Evolutionary conservation across 1,140 invertebrate genomes (phyloP).

Genomic region (Pentalonia nigronervosa): DNA sequence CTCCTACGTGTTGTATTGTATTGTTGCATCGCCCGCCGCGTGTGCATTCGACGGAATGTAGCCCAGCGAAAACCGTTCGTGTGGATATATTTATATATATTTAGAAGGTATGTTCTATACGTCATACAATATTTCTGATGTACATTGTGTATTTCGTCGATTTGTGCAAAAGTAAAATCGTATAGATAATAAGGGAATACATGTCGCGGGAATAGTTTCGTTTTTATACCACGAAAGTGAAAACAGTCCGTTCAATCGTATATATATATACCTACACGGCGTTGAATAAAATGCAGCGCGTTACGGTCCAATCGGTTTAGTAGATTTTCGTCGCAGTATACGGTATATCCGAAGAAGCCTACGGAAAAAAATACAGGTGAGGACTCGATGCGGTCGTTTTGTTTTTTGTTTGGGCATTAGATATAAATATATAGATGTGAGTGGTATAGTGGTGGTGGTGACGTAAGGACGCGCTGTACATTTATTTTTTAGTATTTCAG

Average conservation of each 20-base stretch:
- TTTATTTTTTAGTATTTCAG: neutral
- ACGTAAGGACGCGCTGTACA: neutral
- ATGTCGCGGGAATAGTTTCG: neutral
- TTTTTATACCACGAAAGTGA: neutral
- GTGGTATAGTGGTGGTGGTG: neutral
- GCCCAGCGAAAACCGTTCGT: neutral
- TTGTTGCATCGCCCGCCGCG: neutral
- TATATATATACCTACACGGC: no score
- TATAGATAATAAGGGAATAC: neutral
- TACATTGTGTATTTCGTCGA: neutral
- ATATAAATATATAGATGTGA: neutral
- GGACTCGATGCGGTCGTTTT: neutral
- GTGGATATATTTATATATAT: neutral
- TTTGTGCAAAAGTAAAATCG: neutral
- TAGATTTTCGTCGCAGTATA: neutral
- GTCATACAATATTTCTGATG: no score
- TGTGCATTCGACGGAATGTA: neutral
- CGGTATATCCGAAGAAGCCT: no score
- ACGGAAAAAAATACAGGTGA: neutral
- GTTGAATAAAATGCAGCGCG: neutral
- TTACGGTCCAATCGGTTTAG: conserved; percentile 5
- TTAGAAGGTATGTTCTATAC: neutral
- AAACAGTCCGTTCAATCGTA: neutral
- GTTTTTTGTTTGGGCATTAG: neutral
- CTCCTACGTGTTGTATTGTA: neutral